Conservation (phyloP, 2,888 invertebrate species). For the Halictus ligatus region DNA sequence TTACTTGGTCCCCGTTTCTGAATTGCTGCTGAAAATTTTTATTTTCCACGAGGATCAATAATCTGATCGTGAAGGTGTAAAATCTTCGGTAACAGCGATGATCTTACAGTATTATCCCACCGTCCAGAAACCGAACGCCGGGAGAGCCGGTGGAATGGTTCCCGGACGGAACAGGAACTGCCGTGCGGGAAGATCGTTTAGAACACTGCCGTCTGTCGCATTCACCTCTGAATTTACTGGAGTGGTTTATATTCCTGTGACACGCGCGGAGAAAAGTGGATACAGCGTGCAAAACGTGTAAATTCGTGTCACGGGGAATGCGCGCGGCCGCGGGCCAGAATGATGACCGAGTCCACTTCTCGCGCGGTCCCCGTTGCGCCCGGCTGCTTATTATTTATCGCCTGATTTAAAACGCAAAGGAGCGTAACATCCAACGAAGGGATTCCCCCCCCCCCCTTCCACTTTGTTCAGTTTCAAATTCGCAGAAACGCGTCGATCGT, state of each 20-base stretch:
- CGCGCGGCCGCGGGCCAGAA: conserved; percentile 40
- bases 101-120: background rate
- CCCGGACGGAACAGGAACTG: conserved; percentile 7
- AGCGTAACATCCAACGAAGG: conserved; percentile 28
- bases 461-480: conserved; percentile 11
- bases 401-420: conserved; percentile 52
- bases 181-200: conserved; percentile 9
- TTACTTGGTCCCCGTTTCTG: too few relatives aligned
- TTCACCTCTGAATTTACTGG: conserved; percentile 52
- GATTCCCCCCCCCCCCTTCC: background rate
- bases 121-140: background rate
- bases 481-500: too few relatives aligned
- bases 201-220: conserved; percentile 37
- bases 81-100: too few relatives aligned
- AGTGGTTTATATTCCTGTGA: conserved; percentile 51
- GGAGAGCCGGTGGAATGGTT: background rate
- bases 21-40: too few relatives aligned
- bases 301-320: conserved; percentile 57
- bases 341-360: conserved; percentile 51
- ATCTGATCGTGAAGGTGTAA: too few relatives aligned
- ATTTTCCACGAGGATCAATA: too few relatives aligned
- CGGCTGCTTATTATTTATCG: conserved; percentile 54
- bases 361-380: conserved; percentile 16
- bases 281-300: conserved; percentile 57
- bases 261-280: conserved; percentile 55